Base-by-base conservation (phyloP, 2,888 invertebrate genomes). In the Elaeidobius kamerunicus region DNA sequence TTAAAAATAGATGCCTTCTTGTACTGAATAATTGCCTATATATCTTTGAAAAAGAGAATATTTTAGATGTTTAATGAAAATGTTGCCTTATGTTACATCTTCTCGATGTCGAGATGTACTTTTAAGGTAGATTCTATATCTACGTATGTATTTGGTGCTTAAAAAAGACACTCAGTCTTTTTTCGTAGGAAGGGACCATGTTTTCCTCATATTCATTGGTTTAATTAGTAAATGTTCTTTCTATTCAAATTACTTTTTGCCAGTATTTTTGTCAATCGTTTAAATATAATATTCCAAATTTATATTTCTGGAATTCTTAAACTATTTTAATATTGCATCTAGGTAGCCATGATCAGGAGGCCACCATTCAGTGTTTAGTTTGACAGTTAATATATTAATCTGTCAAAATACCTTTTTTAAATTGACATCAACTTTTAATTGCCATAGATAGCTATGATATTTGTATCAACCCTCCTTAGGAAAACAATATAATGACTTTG, bases 131-230 rank as follows among this genome's bases (percentile, higher is more conserved):
- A n/a, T 52, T 42, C 23, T 27, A 52, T 32, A 46, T 44, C 23
- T 48, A 43, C 17, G 38, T 48, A 55, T 46, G 30, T 52, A 45
- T 48, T 48, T 50, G 56, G 56, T 56, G 52, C 56, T 56, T 46
- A 56, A 49, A 47, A 56, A 49, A 51, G 28, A 52, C 39, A 53
- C 42, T 48, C 28, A 44, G 41, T 53, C 46, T 56, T 45, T 56
- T 48, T 53, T 56, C 42, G 9, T 53, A 46, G 49, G 46, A 51
- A 56, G 56, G 56, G 56, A 56, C 56, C 56, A 56, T 44, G 30
- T 38, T 41, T 30, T 43, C 19, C 19, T 27, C 36, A 35, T 28
- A 23, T 38, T 38, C n/a, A 16, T 44, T 44, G 35, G 44, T 11
- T 44, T 28, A 30, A 42, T 12, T n/a, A n/a, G n/a, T n/a, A n/a